Base-by-base conservation (phyloP, 2,888 invertebrate species). In the Melipona bicolor region DNA sequence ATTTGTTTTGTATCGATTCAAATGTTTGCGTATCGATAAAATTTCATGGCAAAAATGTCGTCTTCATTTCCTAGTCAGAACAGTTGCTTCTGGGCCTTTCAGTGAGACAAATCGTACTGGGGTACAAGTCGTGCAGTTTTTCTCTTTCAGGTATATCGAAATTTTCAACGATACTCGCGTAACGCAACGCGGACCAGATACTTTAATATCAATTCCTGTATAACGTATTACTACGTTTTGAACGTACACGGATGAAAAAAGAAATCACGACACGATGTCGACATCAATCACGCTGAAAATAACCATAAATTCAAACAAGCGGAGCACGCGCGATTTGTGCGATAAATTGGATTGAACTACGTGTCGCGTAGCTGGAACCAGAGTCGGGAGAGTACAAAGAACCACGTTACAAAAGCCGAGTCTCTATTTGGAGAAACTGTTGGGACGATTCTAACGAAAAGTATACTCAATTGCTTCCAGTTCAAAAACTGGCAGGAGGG, bases 401-500 rank as follows among this genome's bases (percentile, higher is more conserved):
- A 65, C 17, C 36, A 49, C 24, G 71, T 69, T 43, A 64, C 64
- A 81, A 81, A 79, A 69, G 69, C 43, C 54, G 64, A 43, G 69
- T 56, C 50, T 79, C 21, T 36, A 54, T 69, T 64, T 21, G 59
- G 21, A 49, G 69, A 70, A 68, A 54, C 52, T 75, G 11, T 24
- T 2, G 19, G 17, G 61, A 69, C 61, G 62, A 36, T 24, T 56
- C 19, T 11, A 50, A 62, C 32, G 43, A 36, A 32, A 69, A 11
- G 4, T 24, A 32, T 32, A 24, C 68, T 56, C 52, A 36, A 79
- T 62, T 17, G 61, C 11, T 68, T 9, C 13, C 0, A 19, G 15
- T 27, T 21, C 9, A 52, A 24, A 43, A 72, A 27, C 43, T 43
- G 43, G 0, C 9, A 0, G 43, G 43, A 9, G 21, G 3, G 27